Base-by-base conservation (phyloP, 2,113 vertebrate species). In the Cyanocitta stelleri region DNA sequence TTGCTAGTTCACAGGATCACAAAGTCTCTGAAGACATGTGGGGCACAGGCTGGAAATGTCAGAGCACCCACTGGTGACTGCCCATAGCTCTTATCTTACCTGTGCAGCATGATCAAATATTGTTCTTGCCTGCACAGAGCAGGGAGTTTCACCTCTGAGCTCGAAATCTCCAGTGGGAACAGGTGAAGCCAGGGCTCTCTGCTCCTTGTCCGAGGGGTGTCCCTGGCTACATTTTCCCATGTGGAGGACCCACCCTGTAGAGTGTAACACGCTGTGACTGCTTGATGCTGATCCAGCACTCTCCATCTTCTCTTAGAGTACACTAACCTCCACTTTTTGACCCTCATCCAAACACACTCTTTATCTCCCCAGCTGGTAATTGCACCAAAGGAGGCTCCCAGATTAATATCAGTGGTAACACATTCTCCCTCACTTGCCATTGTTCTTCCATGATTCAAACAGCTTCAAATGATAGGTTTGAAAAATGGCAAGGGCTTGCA, bases 401-500 rank as follows among this genome's bases (percentile, higher is more conserved):
- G 90, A 94, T 94, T 96, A 86, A 39, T 72, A 93, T 51, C 90
- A 58, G 76, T 61, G 91, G 75, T 80, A 96, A 96, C 91, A 95
- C 90, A 94, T 95, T 95, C 92, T 95, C 91, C 77, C 79, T 93
- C 9, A 3, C 87, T 72, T 75, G 73, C 73, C 92, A 96, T 97
- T 97, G 95, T 97, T 96, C 87, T 95, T 92, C 72, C 22, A 11
- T 26, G 66, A 91, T 85, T 93, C 89, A 95, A 96, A 96, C 15
- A 16, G 72, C 68, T 97, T 90, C 87, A 91, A 87, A 81, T 86
- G 89, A 85, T 89, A 79, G 58, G 33, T 78, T 81, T 94, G 94
- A 94, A 82, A 90, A 93, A 87, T 1, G 15, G 75, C 73, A 89
- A 93, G 51, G n/a, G 55, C 55, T 93, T 80, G n/a, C 69, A 54